Conservation (phyloP, 2,888 invertebrate species). For the Leucophenga maculata region DNA sequence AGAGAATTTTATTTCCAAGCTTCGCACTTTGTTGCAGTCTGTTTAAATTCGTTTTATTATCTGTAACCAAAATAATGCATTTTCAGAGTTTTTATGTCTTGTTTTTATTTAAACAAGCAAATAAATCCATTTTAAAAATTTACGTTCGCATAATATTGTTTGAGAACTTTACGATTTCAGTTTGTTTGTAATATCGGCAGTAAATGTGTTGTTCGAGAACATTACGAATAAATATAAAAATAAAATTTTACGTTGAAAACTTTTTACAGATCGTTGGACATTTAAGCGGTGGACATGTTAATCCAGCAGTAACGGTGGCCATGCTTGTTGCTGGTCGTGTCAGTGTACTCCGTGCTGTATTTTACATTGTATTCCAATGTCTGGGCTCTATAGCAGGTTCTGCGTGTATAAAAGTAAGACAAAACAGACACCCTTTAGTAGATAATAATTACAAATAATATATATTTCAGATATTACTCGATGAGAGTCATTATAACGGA, state of each 20-base stretch:
- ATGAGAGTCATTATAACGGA: constrained; percentile 75
- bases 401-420: constrained; percentile 78
- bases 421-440: not conserved
- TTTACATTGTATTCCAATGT: constrained; percentile 88
- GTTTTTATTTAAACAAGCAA: not conserved
- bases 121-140: not conserved
- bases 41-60: too few species aligned
- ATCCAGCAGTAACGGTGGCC: constrained; percentile 91
- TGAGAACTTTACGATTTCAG: too few species aligned
- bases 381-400: constrained; percentile 87
- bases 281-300: constrained; percentile 91
- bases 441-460: not conserved
- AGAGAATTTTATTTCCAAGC: too few species aligned
- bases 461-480: constrained; percentile 77
- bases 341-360: constrained; percentile 80
- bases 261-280: constrained; percentile 82
- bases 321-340: constrained; percentile 86
- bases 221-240: too few species aligned
- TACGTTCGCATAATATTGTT: too few species aligned
- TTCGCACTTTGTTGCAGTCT: too few species aligned
- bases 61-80: not conserved
- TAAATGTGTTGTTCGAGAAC: too few species aligned
- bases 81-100: not conserved
- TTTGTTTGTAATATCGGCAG: too few species aligned
- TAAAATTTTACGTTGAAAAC: too few species aligned